Conservation (phyloP, 2,797 vertebrate species). For the Sciaenops ocellatus region DNA sequence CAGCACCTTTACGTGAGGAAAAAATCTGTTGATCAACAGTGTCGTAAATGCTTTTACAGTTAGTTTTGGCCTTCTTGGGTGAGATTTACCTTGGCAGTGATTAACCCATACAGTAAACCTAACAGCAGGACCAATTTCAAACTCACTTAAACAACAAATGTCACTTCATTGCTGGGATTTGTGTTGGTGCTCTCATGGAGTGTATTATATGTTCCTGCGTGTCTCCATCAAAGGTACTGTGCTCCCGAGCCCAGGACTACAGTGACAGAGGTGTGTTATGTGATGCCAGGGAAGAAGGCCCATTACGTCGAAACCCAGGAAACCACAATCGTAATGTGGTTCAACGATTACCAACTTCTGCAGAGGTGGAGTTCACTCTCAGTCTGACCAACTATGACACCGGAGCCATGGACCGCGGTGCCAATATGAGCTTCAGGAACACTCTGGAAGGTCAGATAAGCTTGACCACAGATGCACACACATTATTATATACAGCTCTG, state of each 20-base stretch:
- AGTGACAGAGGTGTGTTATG: constrained; percentile 88
- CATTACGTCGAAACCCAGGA: constrained; percentile 91
- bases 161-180: background rate
- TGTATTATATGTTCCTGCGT: background rate
- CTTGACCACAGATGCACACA: background rate
- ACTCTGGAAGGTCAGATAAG: constrained; percentile 92
- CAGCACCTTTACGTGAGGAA: too few species aligned
- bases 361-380: constrained; percentile 92
- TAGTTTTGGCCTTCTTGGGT: background rate
- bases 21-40: background rate
- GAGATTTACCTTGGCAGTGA: background rate
- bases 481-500: background rate
- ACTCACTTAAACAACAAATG: background rate
- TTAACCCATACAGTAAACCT: background rate
- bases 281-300: constrained; percentile 87
- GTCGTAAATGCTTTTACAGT: background rate
- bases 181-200: background rate
- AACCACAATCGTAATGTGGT: constrained; percentile 88
- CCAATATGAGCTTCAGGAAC: constrained; percentile 97
- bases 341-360: constrained; percentile 89
- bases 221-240: constrained; percentile 86
- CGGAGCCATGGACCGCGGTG: constrained; percentile 89
- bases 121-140: background rate
- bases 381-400: constrained; percentile 91
- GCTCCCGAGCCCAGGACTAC: constrained; percentile 89